Conservation (phyloP, 2,113 vertebrate genomes). For the Ailurus styani region DNA sequence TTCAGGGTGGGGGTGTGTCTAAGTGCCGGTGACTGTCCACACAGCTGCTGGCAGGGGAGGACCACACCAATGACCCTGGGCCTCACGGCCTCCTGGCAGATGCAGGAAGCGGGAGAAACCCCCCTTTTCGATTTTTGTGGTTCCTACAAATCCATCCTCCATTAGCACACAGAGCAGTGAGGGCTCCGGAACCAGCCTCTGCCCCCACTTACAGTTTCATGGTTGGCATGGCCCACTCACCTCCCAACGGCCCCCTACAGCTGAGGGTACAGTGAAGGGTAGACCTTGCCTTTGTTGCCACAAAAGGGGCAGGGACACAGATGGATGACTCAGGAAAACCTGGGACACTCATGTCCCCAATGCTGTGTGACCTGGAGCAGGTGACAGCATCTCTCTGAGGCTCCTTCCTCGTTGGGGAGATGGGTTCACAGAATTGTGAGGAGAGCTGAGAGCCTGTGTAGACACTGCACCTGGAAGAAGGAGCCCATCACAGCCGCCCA, state of each 20-base stretch:
- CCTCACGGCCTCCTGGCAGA: not conserved
- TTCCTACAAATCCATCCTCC: not conserved
- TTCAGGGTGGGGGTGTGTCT: not conserved
- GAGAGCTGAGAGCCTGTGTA: not conserved
- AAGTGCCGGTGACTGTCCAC: accelerated
- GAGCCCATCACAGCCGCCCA: accelerated
- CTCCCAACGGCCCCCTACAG: not conserved
- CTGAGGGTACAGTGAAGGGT: not conserved
- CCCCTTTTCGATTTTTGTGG: not conserved
- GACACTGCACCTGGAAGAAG: accelerated
- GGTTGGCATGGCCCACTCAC: not conserved
- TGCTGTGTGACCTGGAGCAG: not conserved
- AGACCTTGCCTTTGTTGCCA: not conserved
- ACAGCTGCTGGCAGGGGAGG: not conserved
- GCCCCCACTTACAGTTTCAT: accelerated
- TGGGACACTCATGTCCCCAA: not conserved
- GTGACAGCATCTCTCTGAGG: not conserved
- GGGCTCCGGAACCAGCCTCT: not conserved
- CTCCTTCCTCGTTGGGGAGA: not conserved
- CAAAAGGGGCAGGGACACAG: not conserved
- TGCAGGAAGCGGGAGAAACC: not conserved
- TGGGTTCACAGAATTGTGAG: too few species aligned
- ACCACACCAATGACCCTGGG: not conserved
- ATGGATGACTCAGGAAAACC: not conserved
- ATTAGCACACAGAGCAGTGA: not conserved